Base-by-base conservation (phyloP, 2,797 vertebrate genomes). In the Sebastes matsubarae region DNA sequence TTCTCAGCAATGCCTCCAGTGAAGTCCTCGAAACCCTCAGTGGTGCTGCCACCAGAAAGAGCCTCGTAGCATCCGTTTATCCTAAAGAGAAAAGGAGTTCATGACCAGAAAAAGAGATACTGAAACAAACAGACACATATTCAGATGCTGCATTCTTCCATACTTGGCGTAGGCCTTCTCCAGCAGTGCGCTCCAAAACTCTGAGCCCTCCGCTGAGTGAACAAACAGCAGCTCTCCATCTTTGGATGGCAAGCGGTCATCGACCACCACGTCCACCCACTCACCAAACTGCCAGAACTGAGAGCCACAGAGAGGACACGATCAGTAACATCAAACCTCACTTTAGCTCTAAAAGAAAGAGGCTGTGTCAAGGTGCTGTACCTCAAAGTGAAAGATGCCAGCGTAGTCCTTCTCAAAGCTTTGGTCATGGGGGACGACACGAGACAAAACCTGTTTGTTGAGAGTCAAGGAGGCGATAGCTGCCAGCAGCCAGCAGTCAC, bases 21-120 rank as follows among this genome's bases (percentile, higher is more conserved):
- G 93, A 98, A 98, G 87, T 98, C 97, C 86, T 98, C 97, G 0
- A 98, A 98, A 55, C 97, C 98, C 87, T 99, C 97, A 0, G 95
- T 98, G 88, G 97, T 97, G 88, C 82, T 88, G 1, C 97, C 98
- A 25, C 97, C 97, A 1, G 97, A 97, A 1, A 98, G 96, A 1
- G 97, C 96, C 76, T 99, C 97, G 0, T 98, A 98, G 0, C 96
- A 97, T n/a, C 97, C 97, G 0, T 99, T 98, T 77, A 97, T 8
- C 93, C 97, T 98, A 54, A 46, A 64, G 52, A 13, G 11, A 58
- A 68, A 66, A 16, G 16, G 6, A 12, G n/a, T 61, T 52, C 1
- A 46, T 68, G 14, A 83, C 5, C 6, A 54, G 10, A 11, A 22
- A 16, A 20, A 22, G 14, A 68, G 25, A 59, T 2, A 20, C 5